Base-by-base conservation (phyloP, 2,797 vertebrate species). In the Hylomyscus alleni region DNA sequence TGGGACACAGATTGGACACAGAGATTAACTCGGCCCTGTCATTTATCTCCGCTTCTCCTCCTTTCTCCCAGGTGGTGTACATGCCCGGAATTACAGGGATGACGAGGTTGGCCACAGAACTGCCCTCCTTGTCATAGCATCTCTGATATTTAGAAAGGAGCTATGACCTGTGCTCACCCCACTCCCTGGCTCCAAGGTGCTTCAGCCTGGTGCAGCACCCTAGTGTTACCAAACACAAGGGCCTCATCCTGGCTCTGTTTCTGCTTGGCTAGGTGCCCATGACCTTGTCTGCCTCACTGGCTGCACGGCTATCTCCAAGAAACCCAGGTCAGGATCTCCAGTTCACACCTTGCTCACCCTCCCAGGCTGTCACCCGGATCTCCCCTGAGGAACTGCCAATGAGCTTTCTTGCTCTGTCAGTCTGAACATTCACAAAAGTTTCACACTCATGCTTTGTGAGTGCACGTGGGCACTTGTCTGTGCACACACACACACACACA, bases 91-190 rank as follows among this genome's bases (percentile, higher is more conserved):
- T 52, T 62, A 54, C 1, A 26, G 34, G 3, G 31, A 91, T 56
- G 50, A 10, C 15, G 54, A 47, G 40, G 1, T 52, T 34, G 69
- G 50, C 31, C 26, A 20, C 14, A 76, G 62, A 67, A 37, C 37
- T 87, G 29, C 67, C 13, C 12, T 83, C 60, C 60, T 47, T 75
- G 9, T 26, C 73, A 69, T 40, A 62, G 50, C 4, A n/a, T 90
- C 37, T 80, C 69, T 94, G 60, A 80, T 40, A 34, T 26, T 44
- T 65, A 83, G 82, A 65, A 87, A 91, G 50, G 88, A 60, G 65
- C 84, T 73, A 10, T 29, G 54, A 56, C 40, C 75, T 29, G 26
- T 73, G 77, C 58, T 19, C 83, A 67, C 60, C 13, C 4, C 12
- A 29, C 2, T 37, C 17, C 8, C 24, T 58, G 76, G 6, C 17